These are phyloP conservation scores for Hydrozoanthus gracilis DNA, from an alignment of 92 coral and sea anemone species.

Conservation along the genomic window DNA sequence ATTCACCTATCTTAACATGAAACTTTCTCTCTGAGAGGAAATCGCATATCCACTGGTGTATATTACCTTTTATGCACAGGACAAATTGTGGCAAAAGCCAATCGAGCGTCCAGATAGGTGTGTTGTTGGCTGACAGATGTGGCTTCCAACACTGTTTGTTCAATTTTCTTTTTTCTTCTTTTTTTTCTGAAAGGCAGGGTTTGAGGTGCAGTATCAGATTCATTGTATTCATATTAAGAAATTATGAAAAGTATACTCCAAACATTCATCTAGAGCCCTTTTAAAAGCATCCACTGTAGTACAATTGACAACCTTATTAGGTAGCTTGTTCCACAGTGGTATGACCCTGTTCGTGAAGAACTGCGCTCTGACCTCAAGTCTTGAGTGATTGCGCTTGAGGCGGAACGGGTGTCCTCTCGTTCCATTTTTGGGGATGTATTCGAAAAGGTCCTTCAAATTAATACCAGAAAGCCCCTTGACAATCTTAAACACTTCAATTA, in stretches of 20 bases:
- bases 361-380: background rate
- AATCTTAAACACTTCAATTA: no score
- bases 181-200: background rate
- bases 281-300: background rate
- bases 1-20: background rate
- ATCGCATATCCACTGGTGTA: background rate
- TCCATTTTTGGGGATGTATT: background rate
- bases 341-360: background rate
- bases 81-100: background rate
- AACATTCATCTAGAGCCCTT: background rate
- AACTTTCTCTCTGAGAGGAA: no score
- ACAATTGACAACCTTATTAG: background rate
- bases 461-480: background rate
- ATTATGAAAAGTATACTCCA: no score
- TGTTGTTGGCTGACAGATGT: background rate
- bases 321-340: background rate
- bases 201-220: background rate
- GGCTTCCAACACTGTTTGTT: background rate
- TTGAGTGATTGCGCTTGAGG: background rate
- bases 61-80: no score
- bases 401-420: background rate
- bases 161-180: no score
- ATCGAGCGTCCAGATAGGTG: background rate
- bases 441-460: background rate
- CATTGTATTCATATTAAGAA: no score